phyloP scores from a whole-genome alignment of 2,888 invertebrate species.

The Heteropelma amictum region DNA sequence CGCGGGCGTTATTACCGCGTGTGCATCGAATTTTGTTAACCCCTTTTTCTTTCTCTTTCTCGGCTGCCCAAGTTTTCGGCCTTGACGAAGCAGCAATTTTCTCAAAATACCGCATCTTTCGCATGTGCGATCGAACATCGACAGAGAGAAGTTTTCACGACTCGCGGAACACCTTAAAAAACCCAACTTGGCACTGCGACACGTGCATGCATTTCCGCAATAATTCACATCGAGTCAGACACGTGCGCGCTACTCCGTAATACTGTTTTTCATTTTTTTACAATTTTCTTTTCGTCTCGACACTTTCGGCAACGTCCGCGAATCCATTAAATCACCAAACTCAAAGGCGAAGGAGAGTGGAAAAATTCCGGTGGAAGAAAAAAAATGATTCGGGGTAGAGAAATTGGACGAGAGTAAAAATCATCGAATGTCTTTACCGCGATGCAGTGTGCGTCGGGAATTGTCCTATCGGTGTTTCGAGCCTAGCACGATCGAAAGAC shows the following conservation, averaged over 20 bases:
- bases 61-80: too few relatives aligned
- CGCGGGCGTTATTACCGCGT: slow-evolving; percentile 14
- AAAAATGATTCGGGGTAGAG: not conserved
- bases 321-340: not conserved
- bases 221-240: not conserved
- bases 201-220: slow-evolving; percentile 2
- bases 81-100: too few relatives aligned
- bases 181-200: slow-evolving; percentile 27
- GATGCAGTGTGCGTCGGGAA: not conserved
- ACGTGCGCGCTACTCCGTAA: slow-evolving; percentile 9
- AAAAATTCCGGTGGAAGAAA: not conserved
- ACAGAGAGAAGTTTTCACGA: not conserved
- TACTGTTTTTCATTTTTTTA: slow-evolving; percentile 27
- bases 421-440: slow-evolving; percentile 28
- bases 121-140: not conserved
- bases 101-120: not conserved
- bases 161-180: slow-evolving; percentile 14
- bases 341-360: not conserved
- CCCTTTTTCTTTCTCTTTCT: not conserved
- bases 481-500: slow-evolving; percentile 15
- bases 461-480: not conserved
- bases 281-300: slow-evolving; percentile 20
- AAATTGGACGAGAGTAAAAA: not conserved
- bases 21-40: not conserved
- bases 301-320: slow-evolving; percentile 2